A percentile compares a stretch with the other conserved stretches of the same genome.
Conservation (phyloP, 2,797 vertebrate genomes). For the Brachymystax lenok region DNA sequence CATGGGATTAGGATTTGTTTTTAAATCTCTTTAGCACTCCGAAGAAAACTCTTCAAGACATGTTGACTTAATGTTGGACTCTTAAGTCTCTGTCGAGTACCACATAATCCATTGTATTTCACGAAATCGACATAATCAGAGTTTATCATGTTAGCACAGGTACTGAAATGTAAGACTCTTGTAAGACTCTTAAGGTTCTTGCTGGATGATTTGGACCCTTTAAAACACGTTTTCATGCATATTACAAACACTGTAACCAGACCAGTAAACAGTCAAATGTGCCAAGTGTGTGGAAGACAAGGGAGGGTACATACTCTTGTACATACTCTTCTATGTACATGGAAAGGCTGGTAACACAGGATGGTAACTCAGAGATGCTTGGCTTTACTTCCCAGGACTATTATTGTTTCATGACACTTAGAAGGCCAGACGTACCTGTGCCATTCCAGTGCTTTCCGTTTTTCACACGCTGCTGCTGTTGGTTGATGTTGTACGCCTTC, state of each 20-base stretch:
- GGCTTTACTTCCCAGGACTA: not conserved
- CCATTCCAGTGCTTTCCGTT: constrained; percentile 70
- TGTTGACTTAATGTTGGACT: not conserved
- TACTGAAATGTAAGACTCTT: too few species aligned
- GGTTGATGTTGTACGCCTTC: constrained; percentile 83
- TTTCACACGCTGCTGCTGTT: constrained; percentile 63
- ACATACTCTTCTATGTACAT: not conserved
- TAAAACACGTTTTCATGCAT: not conserved
- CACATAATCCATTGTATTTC: not conserved
- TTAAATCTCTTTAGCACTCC: not conserved
- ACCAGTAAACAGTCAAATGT: not conserved
- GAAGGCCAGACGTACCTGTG: constrained; percentile 72
- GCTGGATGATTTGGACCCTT: not conserved
- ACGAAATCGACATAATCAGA: too few species aligned
- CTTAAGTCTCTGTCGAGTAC: not conserved
- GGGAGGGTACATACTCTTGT: too few species aligned
- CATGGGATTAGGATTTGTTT: not conserved
- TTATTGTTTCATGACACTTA: constrained; percentile 28
- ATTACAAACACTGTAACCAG: constrained; percentile 6
- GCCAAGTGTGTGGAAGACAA: not conserved
- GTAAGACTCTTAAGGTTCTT: too few species aligned
- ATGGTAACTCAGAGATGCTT: constrained; percentile 24
- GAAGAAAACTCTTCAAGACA: not conserved
- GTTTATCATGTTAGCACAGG: not conserved
- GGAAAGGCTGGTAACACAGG: constrained; percentile 13